Conservation (phyloP, 2,113 vertebrate species). For the Pogona vitticeps region DNA sequence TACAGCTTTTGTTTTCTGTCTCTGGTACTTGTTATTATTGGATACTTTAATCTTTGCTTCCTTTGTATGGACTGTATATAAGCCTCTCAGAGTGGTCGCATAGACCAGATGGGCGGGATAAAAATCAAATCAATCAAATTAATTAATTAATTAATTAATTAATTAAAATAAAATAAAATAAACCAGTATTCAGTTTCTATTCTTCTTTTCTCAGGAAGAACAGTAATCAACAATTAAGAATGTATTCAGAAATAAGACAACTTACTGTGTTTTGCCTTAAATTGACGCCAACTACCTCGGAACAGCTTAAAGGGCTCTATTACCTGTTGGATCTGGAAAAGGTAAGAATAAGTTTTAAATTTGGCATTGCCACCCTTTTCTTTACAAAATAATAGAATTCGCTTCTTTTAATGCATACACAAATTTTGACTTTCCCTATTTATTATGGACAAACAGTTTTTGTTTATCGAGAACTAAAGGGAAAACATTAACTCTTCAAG, state of each 20-base stretch:
- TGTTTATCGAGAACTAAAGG: background rate
- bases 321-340: slow-evolving; percentile 81
- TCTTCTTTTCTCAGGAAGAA: slow-evolving; percentile 74
- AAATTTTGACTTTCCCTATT: background rate
- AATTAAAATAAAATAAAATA: no score
- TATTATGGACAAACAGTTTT: background rate
- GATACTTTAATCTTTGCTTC: background rate
- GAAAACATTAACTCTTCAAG: background rate
- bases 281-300: slow-evolving; percentile 83
- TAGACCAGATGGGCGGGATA: no score
- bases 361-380: background rate
- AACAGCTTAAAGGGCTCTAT: slow-evolving; percentile 86
- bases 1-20: background rate
- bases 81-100: no score
- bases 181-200: background rate
- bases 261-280: slow-evolving; percentile 88
- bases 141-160: no score
- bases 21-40: background rate
- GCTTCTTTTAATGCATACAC: background rate
- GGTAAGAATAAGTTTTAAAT: slow-evolving; percentile 71
- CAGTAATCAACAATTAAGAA: slow-evolving; percentile 58
- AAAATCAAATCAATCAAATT: no score
- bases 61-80: background rate
- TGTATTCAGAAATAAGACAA: slow-evolving; percentile 77
- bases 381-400: accelerated